Evolutionary conservation across 2,888 invertebrate species (phyloP).

Genomic region (Caenorhabditis sp.): DNA sequence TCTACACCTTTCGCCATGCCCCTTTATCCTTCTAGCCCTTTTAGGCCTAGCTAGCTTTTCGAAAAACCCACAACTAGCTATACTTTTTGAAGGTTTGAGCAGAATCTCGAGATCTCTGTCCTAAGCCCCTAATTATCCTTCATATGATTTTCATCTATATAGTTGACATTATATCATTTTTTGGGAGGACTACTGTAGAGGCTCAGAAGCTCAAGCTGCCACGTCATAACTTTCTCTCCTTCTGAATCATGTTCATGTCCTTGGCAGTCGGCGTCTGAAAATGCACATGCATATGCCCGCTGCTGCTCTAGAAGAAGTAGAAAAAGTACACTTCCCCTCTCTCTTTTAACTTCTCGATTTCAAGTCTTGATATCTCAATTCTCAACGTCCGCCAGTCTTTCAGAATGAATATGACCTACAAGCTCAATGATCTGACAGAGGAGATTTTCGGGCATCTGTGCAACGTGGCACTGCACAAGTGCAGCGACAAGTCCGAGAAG

Average conservation of each 20-base stretch:
- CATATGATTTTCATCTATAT: too few relatives aligned
- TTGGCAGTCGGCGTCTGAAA: not conserved
- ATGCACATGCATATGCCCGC: too few relatives aligned
- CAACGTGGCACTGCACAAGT: conserved; percentile 74
- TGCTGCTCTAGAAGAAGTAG: too few relatives aligned
- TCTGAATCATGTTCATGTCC: conserved; percentile 7
- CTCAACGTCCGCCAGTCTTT: not conserved
- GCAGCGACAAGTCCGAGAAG: conserved; percentile 73
- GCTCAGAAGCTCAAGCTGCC: not conserved
- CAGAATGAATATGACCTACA: conserved; percentile 49
- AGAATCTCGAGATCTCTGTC: too few relatives aligned
- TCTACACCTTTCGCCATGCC: too few relatives aligned
- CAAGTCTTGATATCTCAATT: not conserved
- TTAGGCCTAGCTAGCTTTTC: too few relatives aligned
- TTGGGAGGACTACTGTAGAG: too few relatives aligned
- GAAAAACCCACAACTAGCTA: too few relatives aligned
- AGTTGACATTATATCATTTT: too few relatives aligned
- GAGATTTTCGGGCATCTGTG: conserved; percentile 73
- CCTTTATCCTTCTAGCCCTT: too few relatives aligned
- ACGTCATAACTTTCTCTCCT: conserved; percentile 4
- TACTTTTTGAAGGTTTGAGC: too few relatives aligned
- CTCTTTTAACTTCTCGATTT: not conserved
- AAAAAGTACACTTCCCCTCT: not conserved
- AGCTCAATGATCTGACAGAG: conserved; percentile 62
- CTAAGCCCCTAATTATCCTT: too few relatives aligned